Percentiles rank a stretch among this genome's conserved stretches.
Evolutionary conservation across 2,888 invertebrate species (phyloP).

Genomic region (Dinocampus coccinellae): DNA sequence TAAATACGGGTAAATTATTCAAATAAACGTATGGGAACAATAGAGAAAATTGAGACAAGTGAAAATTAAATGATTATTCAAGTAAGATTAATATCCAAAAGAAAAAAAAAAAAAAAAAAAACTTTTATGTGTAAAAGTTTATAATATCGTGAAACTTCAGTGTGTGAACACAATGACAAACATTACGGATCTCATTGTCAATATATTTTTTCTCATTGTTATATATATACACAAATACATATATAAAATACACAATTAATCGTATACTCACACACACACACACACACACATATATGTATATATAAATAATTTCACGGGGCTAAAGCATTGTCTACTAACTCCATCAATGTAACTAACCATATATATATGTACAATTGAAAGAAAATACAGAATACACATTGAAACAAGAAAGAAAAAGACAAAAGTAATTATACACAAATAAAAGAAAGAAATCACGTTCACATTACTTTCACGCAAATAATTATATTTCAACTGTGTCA

Average conservation of each 20-base stretch:
- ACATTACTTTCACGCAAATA: constrained; percentile 41
- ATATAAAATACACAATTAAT: constrained; percentile 41
- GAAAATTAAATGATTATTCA: constrained; percentile 14
- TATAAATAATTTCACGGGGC: constrained; percentile 43
- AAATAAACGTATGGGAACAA: background rate
- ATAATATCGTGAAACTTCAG: constrained; percentile 15
- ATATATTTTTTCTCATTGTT: constrained; percentile 24
- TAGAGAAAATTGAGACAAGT: background rate
- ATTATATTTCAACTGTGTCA: constrained; percentile 32
- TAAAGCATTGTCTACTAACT: constrained; percentile 38
- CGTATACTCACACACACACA: too few relatives aligned
- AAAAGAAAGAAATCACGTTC: constrained; percentile 31
- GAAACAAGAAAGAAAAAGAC: constrained; percentile 4
- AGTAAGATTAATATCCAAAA: background rate
- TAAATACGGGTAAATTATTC: too few relatives aligned
- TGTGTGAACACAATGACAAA: constrained; percentile 8
- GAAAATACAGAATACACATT: constrained; percentile 11
- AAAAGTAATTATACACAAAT: too few relatives aligned
- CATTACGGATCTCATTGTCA: constrained; percentile 27
- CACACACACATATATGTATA: too few relatives aligned
- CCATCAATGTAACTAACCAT: background rate
- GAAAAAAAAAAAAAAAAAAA: background rate
- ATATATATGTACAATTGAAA: background rate
- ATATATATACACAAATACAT: too few relatives aligned
- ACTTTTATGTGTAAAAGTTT: background rate